Percentiles rank a stretch among this genome's conserved stretches.
phyloP scores from a whole-genome alignment of 64 coral and sea anemone species.

The Montipora capricornis region DNA sequence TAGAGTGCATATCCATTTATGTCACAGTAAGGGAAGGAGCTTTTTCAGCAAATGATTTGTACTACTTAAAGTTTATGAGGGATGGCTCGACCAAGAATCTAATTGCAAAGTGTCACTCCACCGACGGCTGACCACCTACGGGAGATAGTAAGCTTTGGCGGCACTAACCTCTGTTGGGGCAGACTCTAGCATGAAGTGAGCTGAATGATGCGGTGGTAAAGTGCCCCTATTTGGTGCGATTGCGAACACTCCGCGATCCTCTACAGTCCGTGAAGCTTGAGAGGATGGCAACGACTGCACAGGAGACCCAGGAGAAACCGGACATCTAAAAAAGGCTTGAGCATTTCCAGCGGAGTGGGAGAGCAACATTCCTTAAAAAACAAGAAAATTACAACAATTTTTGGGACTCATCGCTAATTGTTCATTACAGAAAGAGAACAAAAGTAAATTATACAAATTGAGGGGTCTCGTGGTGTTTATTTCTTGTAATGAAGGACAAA shows the following conservation, averaged over 20 bases:
- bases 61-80: no score
- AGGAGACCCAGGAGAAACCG: slow-evolving; percentile 1
- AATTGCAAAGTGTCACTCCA: background rate
- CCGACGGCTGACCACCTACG: background rate
- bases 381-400: no score
- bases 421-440: no score
- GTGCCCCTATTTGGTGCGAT: slow-evolving; percentile 89
- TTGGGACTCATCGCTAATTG: no score
- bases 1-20: no score
- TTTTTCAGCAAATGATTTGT: no score
- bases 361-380: slow-evolving; percentile 75
- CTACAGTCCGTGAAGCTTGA: slow-evolving; percentile 52
- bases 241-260: slow-evolving; percentile 67
- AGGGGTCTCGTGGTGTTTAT: no score
- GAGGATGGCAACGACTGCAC: background rate
- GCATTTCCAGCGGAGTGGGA: slow-evolving; percentile 96
- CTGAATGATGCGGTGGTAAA: slow-evolving; percentile 80
- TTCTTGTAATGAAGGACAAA: background rate
- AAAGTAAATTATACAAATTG: no score
- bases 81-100: no score
- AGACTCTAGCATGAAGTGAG: slow-evolving; percentile 82
- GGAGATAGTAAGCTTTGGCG: background rate
- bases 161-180: slow-evolving; percentile 74
- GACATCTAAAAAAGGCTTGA: slow-evolving; percentile 81
- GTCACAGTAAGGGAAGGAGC: no score